phyloP scores from a whole-genome alignment of 53 echinoderm and acorn worm species.

The Echinometra lucunter region DNA sequence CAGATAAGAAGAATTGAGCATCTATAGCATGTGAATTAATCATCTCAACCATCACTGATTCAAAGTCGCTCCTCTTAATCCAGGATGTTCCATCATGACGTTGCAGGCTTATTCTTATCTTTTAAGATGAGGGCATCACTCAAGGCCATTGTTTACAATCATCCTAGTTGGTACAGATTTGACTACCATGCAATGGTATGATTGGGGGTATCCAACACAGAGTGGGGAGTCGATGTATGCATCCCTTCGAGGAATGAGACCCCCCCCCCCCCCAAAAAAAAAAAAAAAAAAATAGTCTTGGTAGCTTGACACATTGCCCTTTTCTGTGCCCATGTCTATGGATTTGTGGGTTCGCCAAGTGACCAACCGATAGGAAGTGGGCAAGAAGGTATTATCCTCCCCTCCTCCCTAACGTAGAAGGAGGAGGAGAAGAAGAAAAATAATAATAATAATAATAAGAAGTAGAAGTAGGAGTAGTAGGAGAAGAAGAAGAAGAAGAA shows the following conservation, averaged over 20 bases:
- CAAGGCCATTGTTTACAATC: neutral
- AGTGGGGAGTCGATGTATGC: neutral
- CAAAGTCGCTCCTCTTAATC: neutral
- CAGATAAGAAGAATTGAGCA: conserved; percentile 6
- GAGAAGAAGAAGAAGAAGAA: neutral
- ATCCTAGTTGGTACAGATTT: neutral
- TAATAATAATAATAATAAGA: too few species aligned
- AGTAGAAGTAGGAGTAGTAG: too few species aligned
- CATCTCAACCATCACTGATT: neutral
- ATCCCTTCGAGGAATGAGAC: neutral
- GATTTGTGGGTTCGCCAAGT: too few species aligned
- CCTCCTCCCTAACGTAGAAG: neutral
- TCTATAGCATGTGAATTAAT: neutral
- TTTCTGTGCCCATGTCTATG: too few species aligned
- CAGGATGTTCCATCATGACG: neutral
- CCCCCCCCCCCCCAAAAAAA: too few species aligned
- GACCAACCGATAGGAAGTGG: neutral
- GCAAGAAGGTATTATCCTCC: neutral
- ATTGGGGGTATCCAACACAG: neutral
- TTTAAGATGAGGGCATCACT: conserved; percentile 10
- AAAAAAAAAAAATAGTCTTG: too few species aligned
- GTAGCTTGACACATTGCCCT: too few species aligned
- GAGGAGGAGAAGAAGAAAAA: too few species aligned
- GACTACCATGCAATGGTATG: too few species aligned
- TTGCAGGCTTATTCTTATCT: neutral